phyloP scores from a whole-genome alignment of 2,113 vertebrate genomes.

The Pedionomus torquatus region DNA sequence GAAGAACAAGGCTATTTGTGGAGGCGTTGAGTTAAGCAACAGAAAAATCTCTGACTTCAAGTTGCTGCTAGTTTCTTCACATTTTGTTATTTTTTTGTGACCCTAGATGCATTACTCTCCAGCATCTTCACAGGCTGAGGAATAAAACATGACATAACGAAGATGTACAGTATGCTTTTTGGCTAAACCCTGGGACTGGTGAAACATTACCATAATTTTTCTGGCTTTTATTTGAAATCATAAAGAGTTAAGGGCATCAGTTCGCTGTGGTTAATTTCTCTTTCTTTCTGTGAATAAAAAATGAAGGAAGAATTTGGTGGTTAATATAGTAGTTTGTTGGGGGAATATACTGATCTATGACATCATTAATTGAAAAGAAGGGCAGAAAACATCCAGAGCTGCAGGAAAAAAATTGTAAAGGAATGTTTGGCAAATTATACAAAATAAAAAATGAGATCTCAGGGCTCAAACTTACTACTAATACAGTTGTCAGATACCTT shows the following conservation, averaged over 20 bases:
- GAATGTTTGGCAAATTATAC: neutral
- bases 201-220: conserved; percentile 57
- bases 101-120: neutral
- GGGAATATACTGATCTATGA: conserved; percentile 38
- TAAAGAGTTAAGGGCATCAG: conserved; percentile 59
- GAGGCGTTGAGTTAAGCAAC: neutral
- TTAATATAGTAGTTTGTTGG: conserved; percentile 53
- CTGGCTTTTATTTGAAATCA: conserved; percentile 64
- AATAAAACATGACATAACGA: conserved; percentile 64
- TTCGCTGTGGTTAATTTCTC: conserved; percentile 23
- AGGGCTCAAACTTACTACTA: neutral
- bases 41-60: neutral
- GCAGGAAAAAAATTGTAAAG: neutral
- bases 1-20: conserved; percentile 27
- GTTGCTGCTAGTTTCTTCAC: neutral
- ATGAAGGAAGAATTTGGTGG: neutral
- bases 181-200: conserved; percentile 19
- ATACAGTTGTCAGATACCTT: neutral
- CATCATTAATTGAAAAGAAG: conserved; percentile 51
- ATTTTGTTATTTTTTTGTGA: neutral
- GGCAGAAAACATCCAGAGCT: neutral
- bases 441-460: neutral
- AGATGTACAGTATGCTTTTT: conserved; percentile 56
- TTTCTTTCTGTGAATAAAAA: conserved; percentile 13
- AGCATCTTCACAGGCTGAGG: conserved; percentile 23